Conservation (phyloP, 1,140 invertebrate genomes). For the Drosophila sturtevanti region DNA sequence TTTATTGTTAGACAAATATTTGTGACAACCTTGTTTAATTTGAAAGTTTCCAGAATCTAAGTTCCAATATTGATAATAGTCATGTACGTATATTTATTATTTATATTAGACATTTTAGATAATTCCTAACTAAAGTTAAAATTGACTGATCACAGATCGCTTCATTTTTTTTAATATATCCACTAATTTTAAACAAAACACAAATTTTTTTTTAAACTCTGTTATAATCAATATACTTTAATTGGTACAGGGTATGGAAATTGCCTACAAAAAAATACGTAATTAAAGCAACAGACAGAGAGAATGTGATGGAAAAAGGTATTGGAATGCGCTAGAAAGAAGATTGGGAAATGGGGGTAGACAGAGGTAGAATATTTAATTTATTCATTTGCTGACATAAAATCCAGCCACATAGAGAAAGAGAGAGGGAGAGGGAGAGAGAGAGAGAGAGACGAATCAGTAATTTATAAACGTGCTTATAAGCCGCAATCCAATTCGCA, state of each 20-base stretch:
- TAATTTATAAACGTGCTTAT: conserved; percentile 79
- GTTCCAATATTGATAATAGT: too few species aligned
- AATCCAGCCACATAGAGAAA: conserved; percentile 3
- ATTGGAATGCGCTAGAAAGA: neutral
- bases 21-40: too few species aligned
- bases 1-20: too few species aligned
- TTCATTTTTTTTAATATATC: too few species aligned
- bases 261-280: conserved; percentile 48
- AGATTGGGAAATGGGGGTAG: conserved; percentile 21
- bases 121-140: too few species aligned
- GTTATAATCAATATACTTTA: too few species aligned
- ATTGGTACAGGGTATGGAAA: neutral
- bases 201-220: too few species aligned
- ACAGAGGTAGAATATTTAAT: conserved; percentile 54
- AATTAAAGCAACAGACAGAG: conserved; percentile 51
- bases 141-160: too few species aligned
- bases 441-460: conserved; percentile 61
- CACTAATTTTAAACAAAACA: too few species aligned
- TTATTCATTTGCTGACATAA: conserved; percentile 71
- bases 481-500: conserved; percentile 77
- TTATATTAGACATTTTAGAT: too few species aligned
- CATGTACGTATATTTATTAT: too few species aligned
- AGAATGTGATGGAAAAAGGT: neutral
- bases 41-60: too few species aligned
- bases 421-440: neutral